phyloP scores from a whole-genome alignment of 2,113 vertebrate genomes.

The Protobothrops mucrosquamatus region DNA sequence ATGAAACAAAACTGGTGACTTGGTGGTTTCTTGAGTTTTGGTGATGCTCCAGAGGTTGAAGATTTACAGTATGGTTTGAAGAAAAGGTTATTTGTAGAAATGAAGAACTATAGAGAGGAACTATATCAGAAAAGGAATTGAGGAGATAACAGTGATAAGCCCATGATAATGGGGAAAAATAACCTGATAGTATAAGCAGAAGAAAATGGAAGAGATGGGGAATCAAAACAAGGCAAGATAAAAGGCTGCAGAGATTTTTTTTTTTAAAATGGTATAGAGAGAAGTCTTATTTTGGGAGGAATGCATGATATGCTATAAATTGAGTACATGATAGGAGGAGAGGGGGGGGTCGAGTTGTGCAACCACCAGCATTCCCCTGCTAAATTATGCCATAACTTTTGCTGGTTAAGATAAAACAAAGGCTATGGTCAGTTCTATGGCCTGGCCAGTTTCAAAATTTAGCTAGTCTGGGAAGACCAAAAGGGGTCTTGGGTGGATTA shows the following conservation, averaged over 20 bases:
- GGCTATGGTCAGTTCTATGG: not conserved
- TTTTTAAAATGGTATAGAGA: not conserved
- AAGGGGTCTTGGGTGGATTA: not conserved
- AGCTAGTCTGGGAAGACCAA: not conserved
- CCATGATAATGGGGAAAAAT: not conserved
- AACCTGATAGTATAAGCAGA: not conserved
- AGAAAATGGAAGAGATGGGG: not conserved
- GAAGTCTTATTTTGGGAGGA: not conserved
- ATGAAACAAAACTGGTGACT: not conserved
- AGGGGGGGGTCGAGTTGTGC: not conserved
- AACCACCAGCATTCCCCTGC: not conserved
- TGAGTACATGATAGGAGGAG: not conserved
- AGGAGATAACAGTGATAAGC: not conserved
- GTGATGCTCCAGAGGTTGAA: not conserved
- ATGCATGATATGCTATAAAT: not conserved
- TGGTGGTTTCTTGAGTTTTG: not conserved
- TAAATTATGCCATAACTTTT: not conserved
- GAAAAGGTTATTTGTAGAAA: not conserved
- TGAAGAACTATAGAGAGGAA: not conserved
- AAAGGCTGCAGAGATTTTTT: not conserved
- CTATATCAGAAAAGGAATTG: not conserved
- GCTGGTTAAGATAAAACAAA: not conserved
- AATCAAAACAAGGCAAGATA: not conserved
- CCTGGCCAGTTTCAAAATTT: not conserved
- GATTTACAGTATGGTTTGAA: not conserved